Evolutionary conservation across 2,113 vertebrate species (phyloP), one percentile per base, ranked within the genome.

Genomic region (Etheostoma cragini): DNA sequence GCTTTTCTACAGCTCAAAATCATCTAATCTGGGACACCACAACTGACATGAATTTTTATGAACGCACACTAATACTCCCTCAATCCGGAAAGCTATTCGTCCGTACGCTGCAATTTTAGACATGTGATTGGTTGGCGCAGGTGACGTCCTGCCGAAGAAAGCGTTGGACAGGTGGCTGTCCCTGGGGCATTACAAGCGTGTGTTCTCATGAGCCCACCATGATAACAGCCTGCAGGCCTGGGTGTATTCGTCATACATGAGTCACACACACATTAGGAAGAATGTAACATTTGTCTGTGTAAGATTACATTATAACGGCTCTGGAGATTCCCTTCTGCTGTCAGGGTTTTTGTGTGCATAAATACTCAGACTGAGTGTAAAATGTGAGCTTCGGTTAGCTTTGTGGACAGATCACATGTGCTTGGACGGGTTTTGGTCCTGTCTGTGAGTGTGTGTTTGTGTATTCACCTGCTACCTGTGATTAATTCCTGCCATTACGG

Each of bases 401-500:
- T 56, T 68, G 47, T 66, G 30, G 42, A 14, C 24, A 73, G 49
- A 65, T 83, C 80, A 82, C 72, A 76, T 74, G 47, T 60, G 35
- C 66, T 70, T 19, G 42, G 52, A 49, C 13, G 21, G 47, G 30
- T 67, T 68, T 73, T 13, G 1, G 69, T 42, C 42, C 17, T 30
- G 58, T 67, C 64, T 75, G 72, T n/a, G 35, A 72, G 72, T 63
- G 49, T 73, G 60, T 81, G 49, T 69, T 52, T 87, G 82, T 85
- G 82, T 87, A n/a, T 64, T 74, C 82, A 87, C 80, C 78, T 87
- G 74, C 77, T 78, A 35, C 60, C 81, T 68, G 72, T 89, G 87
- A 89, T 89, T 87, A 79, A 87, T 89, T 75, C 82, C 84, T 85
- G 70, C 72, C 84, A 87, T 88, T 89, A 88, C 10, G 21, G 79